These are phyloP conservation scores for Bujurquina vittata DNA, from an alignment of 2,113 vertebrate genomes.

Conservation along the genomic window DNA sequence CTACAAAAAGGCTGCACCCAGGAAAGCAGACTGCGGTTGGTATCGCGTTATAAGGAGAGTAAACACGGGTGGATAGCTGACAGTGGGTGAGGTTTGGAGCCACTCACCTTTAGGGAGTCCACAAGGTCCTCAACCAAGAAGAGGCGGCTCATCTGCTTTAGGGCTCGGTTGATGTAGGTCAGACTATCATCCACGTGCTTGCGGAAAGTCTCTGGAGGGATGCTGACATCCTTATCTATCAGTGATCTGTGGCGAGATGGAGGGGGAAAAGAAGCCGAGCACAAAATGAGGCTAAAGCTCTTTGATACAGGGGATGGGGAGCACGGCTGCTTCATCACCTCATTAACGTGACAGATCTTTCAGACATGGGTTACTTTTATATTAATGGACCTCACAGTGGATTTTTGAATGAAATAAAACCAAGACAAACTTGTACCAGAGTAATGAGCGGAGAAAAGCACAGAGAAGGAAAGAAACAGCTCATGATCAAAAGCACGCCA, in stretches of 20 bases:
- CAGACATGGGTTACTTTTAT: too few relatives aligned
- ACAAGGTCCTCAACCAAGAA: conserved; percentile 93
- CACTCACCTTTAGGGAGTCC: conserved; percentile 90
- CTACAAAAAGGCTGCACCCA: not conserved
- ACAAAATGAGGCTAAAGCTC: conserved; percentile 35
- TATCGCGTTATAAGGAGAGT: too few relatives aligned
- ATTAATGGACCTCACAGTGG: too few relatives aligned
- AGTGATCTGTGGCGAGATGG: conserved; percentile 69
- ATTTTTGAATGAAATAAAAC: too few relatives aligned
- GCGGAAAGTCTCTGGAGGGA: conserved; percentile 89
- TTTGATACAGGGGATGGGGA: not conserved
- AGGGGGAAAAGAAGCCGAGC: conserved; percentile 14
- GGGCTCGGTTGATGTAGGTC: conserved; percentile 85
- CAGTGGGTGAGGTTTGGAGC: too few relatives aligned
- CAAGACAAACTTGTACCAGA: too few relatives aligned
- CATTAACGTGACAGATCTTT: too few relatives aligned
- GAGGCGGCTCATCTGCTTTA: conserved; percentile 87
- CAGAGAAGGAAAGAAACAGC: too few relatives aligned
- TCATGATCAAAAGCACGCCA: too few relatives aligned
- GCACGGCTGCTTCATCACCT: too few relatives aligned
- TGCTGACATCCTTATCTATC: conserved; percentile 87
- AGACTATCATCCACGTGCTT: conserved; percentile 85
- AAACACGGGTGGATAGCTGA: not conserved
- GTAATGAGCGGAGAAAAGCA: too few relatives aligned
- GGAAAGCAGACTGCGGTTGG: not conserved